These are phyloP conservation scores for Noctua comes DNA, from an alignment of 2,888 invertebrate genomes.

Conservation along the genomic window DNA sequence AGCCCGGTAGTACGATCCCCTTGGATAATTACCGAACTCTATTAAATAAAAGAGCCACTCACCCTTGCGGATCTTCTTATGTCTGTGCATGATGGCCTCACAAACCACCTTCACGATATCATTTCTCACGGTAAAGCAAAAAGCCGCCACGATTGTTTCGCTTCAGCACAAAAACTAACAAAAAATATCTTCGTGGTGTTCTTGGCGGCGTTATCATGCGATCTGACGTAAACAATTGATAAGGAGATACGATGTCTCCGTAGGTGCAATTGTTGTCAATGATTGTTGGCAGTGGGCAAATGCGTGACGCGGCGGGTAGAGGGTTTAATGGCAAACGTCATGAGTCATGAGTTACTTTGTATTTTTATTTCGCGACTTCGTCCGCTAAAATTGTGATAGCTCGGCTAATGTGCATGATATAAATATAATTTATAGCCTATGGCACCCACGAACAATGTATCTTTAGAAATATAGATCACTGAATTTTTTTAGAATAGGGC, in stretches of 20 bases:
- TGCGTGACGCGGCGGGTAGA: slow-evolving; percentile 12
- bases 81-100: slow-evolving; percentile 74
- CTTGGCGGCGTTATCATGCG: slow-evolving; percentile 64
- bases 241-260: slow-evolving; percentile 56
- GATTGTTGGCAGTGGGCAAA: slow-evolving; percentile 35
- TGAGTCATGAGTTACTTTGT: neutral
- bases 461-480: too few species aligned
- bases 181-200: slow-evolving; percentile 65
- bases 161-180: slow-evolving; percentile 75
- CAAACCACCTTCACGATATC: slow-evolving; percentile 61
- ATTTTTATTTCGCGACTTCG: neutral
- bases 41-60: slow-evolving; percentile 66
- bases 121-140: slow-evolving; percentile 73
- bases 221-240: slow-evolving; percentile 67
- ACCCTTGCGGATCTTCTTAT: slow-evolving; percentile 72
- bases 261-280: slow-evolving; percentile 55
- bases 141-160: slow-evolving; percentile 72
- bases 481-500: too few species aligned
- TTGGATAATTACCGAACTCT: neutral
- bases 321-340: neutral
- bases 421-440: too few species aligned
- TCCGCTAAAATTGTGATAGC: too few species aligned
- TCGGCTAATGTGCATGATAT: too few species aligned
- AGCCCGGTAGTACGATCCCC: neutral
- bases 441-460: too few species aligned